These are phyloP conservation scores for Channa striata DNA, from an alignment of 2,797 vertebrate genomes.

Conservation along the genomic window DNA sequence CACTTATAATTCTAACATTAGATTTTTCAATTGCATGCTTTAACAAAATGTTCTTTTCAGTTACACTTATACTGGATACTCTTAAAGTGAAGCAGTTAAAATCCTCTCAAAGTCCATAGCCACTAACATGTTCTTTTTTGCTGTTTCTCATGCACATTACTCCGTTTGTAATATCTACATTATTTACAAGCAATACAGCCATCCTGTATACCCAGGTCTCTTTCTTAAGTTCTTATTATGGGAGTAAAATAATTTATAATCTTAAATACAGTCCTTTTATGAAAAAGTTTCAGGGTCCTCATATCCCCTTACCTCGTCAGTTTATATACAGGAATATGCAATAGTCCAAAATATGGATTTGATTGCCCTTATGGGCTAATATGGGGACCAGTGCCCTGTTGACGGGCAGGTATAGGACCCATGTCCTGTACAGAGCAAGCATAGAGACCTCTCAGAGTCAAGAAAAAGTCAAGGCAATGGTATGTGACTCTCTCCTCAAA, in stretches of 20 bases:
- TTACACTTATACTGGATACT: slow-evolving; percentile 99
- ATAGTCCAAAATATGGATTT: slow-evolving; percentile 98
- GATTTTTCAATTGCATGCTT: slow-evolving; percentile 97
- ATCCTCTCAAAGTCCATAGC: slow-evolving; percentile 99
- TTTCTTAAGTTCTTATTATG: slow-evolving; percentile 84
- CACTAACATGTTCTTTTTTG: slow-evolving; percentile 98
- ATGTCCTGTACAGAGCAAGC: slow-evolving; percentile 89
- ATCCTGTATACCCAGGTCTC: slow-evolving; percentile 82
- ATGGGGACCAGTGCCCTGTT: slow-evolving; percentile 86
- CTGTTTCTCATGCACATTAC: slow-evolving; percentile 99
- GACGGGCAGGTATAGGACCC: slow-evolving; percentile 90
- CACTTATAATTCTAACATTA: slow-evolving; percentile 95
- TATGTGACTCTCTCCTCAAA: slow-evolving; percentile 91
- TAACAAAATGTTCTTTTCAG: slow-evolving; percentile 98
- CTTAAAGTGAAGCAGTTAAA: slow-evolving; percentile 99
- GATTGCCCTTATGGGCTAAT: slow-evolving; percentile 88
- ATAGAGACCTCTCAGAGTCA: slow-evolving; percentile 92
- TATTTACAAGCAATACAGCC: slow-evolving; percentile 99
- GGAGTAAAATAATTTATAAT: slow-evolving; percentile 99
- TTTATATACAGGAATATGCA: slow-evolving; percentile 97
- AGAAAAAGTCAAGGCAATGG: slow-evolving; percentile 98
- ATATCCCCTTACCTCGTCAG: slow-evolving; percentile 92
- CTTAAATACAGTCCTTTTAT: slow-evolving; percentile 99
- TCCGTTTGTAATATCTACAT: slow-evolving; percentile 97
- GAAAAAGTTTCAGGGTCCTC: slow-evolving; percentile 97